Base-by-base conservation (phyloP, 2,888 invertebrate genomes). In the Callimorpha dominula region DNA sequence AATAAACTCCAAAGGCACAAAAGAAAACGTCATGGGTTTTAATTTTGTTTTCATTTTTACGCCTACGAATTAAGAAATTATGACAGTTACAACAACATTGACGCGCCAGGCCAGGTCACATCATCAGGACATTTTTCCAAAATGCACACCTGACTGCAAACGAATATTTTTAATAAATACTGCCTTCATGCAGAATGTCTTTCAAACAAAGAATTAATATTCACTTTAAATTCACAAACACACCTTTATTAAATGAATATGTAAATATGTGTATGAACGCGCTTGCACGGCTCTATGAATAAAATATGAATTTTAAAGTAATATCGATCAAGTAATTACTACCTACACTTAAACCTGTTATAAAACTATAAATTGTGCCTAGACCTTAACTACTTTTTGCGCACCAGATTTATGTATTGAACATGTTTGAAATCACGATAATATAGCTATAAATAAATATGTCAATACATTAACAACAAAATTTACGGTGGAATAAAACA, bases 301-400 rank as follows among this genome's bases (percentile, higher is more conserved):
- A 68, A 64, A 72, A 67, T 79, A 81, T 81, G 79, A 81, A 81
- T 83, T 83, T 81, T 79, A 79, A 77, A 81, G 77, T 81, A 79
- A 74, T 79, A 81, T 81, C 75, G 77, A 81, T 74, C 72, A 67
- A 54, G 79, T 83, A 81, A 83, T 81, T 83, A 77, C 83, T 65
- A 70, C 65, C 74, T 66, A 79, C 81, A 83, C 42, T 79, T 73
- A 83, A 79, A 72, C 74, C 74, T 75, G 81, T 80, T 81, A 81
- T 81, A 83, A 66, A 79, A 75, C 74, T 79, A 81, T 81, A 83
- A 81, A 83, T 83, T 81, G 31, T 69, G 60, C 43, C 46, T 71
- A 65, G 74, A 74, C 73, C 73, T 65, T 83, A 79, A 79, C 79
- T 71, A 69, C 69, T 79, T 81, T 78, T 79, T 81, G 79, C 68